Conservation (phyloP, 2,888 invertebrate genomes). For the Trissonchulus latispiculum region DNA sequence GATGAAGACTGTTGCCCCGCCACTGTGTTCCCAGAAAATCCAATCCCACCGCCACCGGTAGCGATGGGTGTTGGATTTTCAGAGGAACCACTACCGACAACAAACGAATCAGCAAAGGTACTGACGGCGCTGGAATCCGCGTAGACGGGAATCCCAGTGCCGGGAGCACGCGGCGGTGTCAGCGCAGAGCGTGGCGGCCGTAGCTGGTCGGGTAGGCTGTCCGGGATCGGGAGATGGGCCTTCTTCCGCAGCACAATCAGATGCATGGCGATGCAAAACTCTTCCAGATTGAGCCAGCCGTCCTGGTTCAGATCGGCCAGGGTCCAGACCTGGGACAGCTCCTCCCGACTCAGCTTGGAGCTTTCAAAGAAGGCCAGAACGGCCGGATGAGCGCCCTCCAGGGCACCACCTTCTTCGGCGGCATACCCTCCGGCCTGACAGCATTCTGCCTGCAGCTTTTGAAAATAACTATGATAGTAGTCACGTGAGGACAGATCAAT, state of each 20-base stretch:
- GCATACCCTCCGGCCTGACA: background rate
- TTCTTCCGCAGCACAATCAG: slow-evolving; percentile 40
- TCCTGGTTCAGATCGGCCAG: slow-evolving; percentile 42
- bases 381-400: background rate
- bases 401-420: background rate
- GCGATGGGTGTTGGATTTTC: too few species aligned
- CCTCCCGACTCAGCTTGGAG: slow-evolving; percentile 26
- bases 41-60: too few species aligned
- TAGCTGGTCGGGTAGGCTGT: slow-evolving; percentile 30
- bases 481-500: slow-evolving; percentile 6
- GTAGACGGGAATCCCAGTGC: too few species aligned
- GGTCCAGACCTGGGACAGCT: slow-evolving; percentile 37
- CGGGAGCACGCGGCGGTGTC: too few species aligned
- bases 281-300: slow-evolving; percentile 39
- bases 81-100: too few species aligned
- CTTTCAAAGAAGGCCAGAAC: slow-evolving; percentile 7
- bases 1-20: too few species aligned
- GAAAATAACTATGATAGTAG: background rate
- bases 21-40: too few species aligned
- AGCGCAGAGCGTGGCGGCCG: slow-evolving; percentile 25
- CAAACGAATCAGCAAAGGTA: too few species aligned
- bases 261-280: slow-evolving; percentile 42
- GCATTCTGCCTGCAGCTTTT: background rate
- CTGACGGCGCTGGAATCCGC: too few species aligned
- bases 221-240: slow-evolving; percentile 32